Evolutionary conservation across 2,888 invertebrate species (phyloP).

Genomic region (Yponomeuta sedellus): DNA sequence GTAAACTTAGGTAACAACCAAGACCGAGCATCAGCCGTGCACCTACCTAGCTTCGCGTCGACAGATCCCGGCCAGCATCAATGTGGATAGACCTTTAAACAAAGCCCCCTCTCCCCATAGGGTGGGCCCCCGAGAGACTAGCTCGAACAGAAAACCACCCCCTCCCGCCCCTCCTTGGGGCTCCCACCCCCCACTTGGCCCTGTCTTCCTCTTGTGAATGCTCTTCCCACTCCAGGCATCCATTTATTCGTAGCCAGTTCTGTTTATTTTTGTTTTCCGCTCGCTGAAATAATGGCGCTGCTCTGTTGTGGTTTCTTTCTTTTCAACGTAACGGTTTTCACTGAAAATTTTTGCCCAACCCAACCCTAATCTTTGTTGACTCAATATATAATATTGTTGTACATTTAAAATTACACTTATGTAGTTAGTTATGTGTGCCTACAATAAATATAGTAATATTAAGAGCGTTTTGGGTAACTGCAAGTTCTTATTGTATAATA

Average conservation of each 20-base stretch:
- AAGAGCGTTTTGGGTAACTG: no score
- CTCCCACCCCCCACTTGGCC: slow-evolving; percentile 5
- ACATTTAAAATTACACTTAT: no score
- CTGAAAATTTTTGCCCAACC: no score
- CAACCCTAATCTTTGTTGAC: no score
- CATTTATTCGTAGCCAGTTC: slow-evolving; percentile 68
- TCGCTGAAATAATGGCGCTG: slow-evolving; percentile 65
- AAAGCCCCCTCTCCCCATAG: slow-evolving; percentile 36
- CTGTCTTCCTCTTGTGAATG: slow-evolving; percentile 48
- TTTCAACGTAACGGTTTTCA: not conserved
- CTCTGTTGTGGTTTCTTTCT: slow-evolving; percentile 37
- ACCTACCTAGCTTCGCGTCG: no score
- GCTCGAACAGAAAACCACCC: slow-evolving; percentile 47
- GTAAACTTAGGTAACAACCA: no score
- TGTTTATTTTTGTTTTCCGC: slow-evolving; percentile 75
- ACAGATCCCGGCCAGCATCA: no score
- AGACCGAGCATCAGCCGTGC: no score
- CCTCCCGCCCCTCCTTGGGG: slow-evolving; percentile 19
- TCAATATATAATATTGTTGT: no score
- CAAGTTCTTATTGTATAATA: no score
- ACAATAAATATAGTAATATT: no score
- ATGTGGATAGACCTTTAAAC: slow-evolving; percentile 33
- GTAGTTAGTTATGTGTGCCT: no score
- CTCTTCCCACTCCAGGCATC: slow-evolving; percentile 70
- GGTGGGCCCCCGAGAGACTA: slow-evolving; percentile 33